Evolutionary conservation across 2,797 vertebrate genomes (phyloP), one percentile per base, ranked within the genome.

Genomic region (Falco berigora): DNA sequence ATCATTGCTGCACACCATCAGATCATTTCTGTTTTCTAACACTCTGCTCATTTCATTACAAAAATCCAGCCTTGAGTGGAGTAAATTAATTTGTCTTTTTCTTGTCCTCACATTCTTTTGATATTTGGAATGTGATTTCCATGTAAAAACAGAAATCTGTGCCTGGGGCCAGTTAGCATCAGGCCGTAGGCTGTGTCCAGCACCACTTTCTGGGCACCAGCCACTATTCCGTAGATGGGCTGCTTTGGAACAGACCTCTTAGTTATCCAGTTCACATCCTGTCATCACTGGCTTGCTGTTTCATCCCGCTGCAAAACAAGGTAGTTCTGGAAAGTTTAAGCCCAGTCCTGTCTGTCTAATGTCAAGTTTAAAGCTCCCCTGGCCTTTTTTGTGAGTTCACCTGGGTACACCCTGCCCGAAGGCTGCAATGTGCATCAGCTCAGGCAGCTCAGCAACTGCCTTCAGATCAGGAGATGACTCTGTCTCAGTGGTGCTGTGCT

Each of bases 11-110:
- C n/a, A 24, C 71, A 94, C 67, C 80, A 62, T 74, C 80, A 80
- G 52, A 74, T 79, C 55, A 56, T 80, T 89, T 74, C 92, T 96
- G 90, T 17, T 95, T 95, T 89, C 79, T 89, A 91, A 91, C 74
- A 94, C 61, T 14, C 88, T 62, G 15, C 34, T 77, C 28, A 32
- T 77, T 76, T 89, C 19, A 47, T 89, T 74, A 58, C 52, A 68
- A 85, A 94, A 83, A 71, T 66, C 56, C 58, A 94, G 56, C 59
- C 44, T 71, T 74, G 47, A 76, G 8, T 52, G n/a, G 40, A 85
- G 63, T 42, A 85, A 91, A 89, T 79, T 28, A 67, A 85, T 85
- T 79, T 67, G 19, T 64, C 46, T 68, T 85, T 77, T 86, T 87
- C 62, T 93, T 87, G 44, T 87, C 46, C 20, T 94, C 75, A 59